Base-by-base conservation (phyloP, 2,888 invertebrate genomes). In the Meta bourneti region DNA sequence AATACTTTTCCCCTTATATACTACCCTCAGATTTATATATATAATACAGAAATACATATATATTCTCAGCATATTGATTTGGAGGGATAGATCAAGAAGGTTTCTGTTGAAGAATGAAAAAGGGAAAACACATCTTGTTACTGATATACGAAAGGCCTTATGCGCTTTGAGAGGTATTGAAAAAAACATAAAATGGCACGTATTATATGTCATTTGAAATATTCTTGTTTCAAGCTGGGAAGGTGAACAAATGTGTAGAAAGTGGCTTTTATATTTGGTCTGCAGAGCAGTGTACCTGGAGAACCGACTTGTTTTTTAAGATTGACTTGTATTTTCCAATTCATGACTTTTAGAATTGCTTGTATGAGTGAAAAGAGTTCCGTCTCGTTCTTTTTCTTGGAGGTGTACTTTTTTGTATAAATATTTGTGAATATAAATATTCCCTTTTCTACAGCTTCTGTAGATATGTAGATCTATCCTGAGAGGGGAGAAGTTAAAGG, bases 191-290 rank as follows among this genome's bases (percentile, higher is more conserved):
- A 87, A 54, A 81, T 81, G 54, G 74, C 16, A 72, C 71, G 74
- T 81, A 81, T 88, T 80, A 88, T 72, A 81, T 88, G 80, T 80
- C 79, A 79, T 81, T 88, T 88, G 54, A 88, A 88, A 88, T 88
- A 80, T 61, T 52, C 75, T 88, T 88, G 75, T 81, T 74, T 79
- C 52, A 74, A 79, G 78, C 20, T 71, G 72, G 70, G 54, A 77
- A 85, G 77, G 77, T 51, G 61, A 87, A 79, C 70, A 72, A 81
- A 61, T 61, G 61, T 72, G 74, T 54, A 80, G 51, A 74, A 88
- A 81, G 78, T 74, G 80, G 74, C 52, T 88, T 78, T 88, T 81
- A 74, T 88, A 71, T 87, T 87, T 72, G 70, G 78, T 79, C 51
- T 81, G 20, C 69, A 87, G 16, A 52, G 52, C 54, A 72, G 72